A percentile compares a stretch with the other conserved stretches of the same genome.
Evolutionary conservation across 1,140 invertebrate genomes (phyloP).

Genomic region (Olivierus martensii): DNA sequence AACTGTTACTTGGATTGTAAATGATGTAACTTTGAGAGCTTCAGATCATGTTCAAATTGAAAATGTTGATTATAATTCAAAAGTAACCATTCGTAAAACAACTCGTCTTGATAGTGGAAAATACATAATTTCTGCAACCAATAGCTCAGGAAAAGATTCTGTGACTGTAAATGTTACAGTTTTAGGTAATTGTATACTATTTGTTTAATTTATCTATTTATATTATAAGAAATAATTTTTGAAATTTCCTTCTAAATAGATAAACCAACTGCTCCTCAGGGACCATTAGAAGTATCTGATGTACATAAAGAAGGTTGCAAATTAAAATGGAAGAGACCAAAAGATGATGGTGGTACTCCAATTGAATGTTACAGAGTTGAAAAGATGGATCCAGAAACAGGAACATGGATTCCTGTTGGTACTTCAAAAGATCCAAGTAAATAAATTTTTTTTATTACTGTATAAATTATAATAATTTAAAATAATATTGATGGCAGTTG

Average conservation of each 20-base stretch:
- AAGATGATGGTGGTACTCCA: slow-evolving; percentile 77
- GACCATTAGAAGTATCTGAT: slow-evolving; percentile 76
- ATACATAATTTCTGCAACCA: slow-evolving; percentile 84
- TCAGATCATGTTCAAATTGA: slow-evolving; percentile 37
- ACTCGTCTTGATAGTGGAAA: slow-evolving; percentile 75
- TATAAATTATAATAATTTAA: too few species aligned
- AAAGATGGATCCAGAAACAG: slow-evolving; percentile 79
- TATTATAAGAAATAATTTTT: neutral
- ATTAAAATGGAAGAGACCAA: slow-evolving; percentile 88
- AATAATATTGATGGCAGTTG: too few species aligned
- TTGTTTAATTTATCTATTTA: neutral
- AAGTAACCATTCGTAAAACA: slow-evolving; percentile 68
- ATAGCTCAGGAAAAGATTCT: slow-evolving; percentile 81
- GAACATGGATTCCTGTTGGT: slow-evolving; percentile 64
- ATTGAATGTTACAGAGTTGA: slow-evolving; percentile 85
- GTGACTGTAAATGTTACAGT: slow-evolving; percentile 79
- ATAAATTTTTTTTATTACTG: slow-evolving; percentile 29
- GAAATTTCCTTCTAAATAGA: slow-evolving; percentile 46
- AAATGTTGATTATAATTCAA: slow-evolving; percentile 78
- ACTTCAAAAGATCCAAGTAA: slow-evolving; percentile 42
- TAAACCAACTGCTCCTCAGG: slow-evolving; percentile 71
- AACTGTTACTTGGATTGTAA: slow-evolving; percentile 70
- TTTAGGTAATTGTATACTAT: slow-evolving; percentile 25
- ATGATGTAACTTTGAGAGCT: slow-evolving; percentile 31
- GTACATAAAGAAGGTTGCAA: slow-evolving; percentile 86